Percentiles rank a stretch among this genome's conserved stretches.
These are phyloP conservation scores for Trichopria drosophilae DNA, from an alignment of 2,888 invertebrate species.

Conservation along the genomic window DNA sequence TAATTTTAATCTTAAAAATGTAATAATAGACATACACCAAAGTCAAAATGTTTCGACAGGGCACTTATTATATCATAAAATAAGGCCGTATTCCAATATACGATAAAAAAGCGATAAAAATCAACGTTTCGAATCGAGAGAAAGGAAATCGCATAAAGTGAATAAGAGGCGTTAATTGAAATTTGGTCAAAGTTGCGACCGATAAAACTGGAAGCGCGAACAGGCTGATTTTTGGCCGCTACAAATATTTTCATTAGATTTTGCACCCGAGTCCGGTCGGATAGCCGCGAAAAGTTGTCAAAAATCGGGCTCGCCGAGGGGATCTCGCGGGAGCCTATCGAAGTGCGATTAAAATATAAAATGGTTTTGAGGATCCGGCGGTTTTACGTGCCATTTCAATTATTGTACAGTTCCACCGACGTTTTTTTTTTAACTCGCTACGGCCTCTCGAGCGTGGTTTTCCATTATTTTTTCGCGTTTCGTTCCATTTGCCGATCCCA, in stretches of 20 bases:
- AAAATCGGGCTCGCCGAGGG: conserved; percentile 32
- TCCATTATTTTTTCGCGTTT: conserved; percentile 40
- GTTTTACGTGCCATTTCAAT: conserved; percentile 55
- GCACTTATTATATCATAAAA: no score
- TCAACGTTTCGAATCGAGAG: no score
- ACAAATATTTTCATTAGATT: conserved; percentile 34
- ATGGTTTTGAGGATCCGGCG: conserved; percentile 52
- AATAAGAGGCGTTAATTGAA: no score
- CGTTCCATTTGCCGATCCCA: conserved; percentile 45
- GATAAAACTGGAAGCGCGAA: no score
- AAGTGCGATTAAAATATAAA: conserved; percentile 54
- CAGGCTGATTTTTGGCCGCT: no score
- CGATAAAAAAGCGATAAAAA: no score
- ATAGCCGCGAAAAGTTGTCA: conserved; percentile 31
- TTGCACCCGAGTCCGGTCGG: conserved; percentile 23
- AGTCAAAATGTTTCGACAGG: no score
- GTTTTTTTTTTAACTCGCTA: conserved; percentile 44
- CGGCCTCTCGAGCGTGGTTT: conserved; percentile 44
- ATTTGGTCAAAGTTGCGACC: no score
- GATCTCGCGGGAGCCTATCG: conserved; percentile 42
- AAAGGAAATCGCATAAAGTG: no score
- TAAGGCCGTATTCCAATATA: no score
- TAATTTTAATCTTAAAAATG: no score
- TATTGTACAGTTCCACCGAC: conserved; percentile 49
- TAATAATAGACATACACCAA: no score